These are phyloP conservation scores for Orycteropus afer DNA, from an alignment of 2,113 vertebrate genomes.

Conservation along the genomic window DNA sequence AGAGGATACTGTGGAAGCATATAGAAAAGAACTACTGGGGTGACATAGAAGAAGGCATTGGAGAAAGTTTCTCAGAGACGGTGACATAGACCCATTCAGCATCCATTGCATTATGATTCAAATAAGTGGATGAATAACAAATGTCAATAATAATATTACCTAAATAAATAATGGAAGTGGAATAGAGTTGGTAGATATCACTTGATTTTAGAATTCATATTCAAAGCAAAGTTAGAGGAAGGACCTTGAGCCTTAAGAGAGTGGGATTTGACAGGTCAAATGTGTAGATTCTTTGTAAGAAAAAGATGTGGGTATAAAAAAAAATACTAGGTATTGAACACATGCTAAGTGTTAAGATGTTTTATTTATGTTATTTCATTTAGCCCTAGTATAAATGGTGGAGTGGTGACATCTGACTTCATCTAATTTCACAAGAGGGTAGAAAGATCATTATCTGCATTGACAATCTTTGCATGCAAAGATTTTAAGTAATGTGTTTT, in stretches of 20 bases:
- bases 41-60: background rate
- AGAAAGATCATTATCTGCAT: too few species aligned
- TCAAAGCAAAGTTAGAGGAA: slow-evolving; percentile 48
- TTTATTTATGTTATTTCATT: slow-evolving; percentile 26
- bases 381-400: too few species aligned
- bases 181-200: slow-evolving; percentile 53
- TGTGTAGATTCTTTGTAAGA: background rate
- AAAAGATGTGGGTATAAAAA: background rate
- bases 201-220: slow-evolving; percentile 56
- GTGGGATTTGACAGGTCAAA: background rate
- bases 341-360: background rate
- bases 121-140: slow-evolving; percentile 55
- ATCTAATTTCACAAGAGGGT: too few species aligned
- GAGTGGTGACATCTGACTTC: too few species aligned
- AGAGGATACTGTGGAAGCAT: background rate
- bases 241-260: slow-evolving; percentile 17
- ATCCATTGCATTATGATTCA: slow-evolving; percentile 22
- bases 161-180: slow-evolving; percentile 63
- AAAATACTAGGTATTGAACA: background rate
- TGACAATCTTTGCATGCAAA: too few species aligned
- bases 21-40: slow-evolving; percentile 22
- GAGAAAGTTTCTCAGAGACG: slow-evolving; percentile 14
- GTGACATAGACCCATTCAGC: background rate
- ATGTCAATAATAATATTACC: slow-evolving; percentile 45
- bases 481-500: slow-evolving; percentile 26